Evolutionary conservation across 23 tunicate genomes (phyloP), one percentile per base, ranked within the genome.

Genomic region (Styela clava): DNA sequence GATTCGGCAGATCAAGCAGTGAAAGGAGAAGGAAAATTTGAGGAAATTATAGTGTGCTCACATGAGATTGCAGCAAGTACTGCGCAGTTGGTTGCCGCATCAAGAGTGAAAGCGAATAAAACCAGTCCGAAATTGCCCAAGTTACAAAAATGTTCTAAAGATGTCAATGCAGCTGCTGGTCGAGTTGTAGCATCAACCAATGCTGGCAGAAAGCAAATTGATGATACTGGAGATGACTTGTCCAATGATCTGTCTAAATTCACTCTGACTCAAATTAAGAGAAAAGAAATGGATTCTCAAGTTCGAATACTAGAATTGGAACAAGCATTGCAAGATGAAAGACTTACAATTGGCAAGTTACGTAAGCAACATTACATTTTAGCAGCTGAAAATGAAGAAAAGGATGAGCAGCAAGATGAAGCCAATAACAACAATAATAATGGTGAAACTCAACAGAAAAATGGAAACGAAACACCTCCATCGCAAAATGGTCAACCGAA

Each of bases 1-100:
- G 99, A 95, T 79, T 85, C 91, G 2, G 99, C 99, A 2, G 96
- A 95, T 69, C 82, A 85, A 61, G 95, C 85, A 31, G 79, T 95
- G 20, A 83, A 80, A 61, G 99, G 99, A 56, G 79, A 90, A 16
- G 99, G 99, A 34, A 96, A 91, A 62, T 96, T 96, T 62, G 97
- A 91, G 56, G 94, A 91, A 71, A 74, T 96, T 24, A 87, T 91
- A 73, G 99, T 96, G 37, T 92, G 97, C 74, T 88, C 95, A 31
- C 90, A 88, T 61, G 97, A 96, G 70, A 96, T 96, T 2, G 81
- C 97, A 23, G 97, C 97, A 2, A 86, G 89, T 64, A 96, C 99
- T 25, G 99, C 97, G 2, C 99, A 96, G 73, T 82, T 96, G 2
- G 97, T 96, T 24, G 99, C 99, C 12, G 99, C 99, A 18, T 91